These are phyloP conservation scores for Caenorhabditis latens DNA, from an alignment of 1,140 invertebrate genomes.

Conservation along the genomic window DNA sequence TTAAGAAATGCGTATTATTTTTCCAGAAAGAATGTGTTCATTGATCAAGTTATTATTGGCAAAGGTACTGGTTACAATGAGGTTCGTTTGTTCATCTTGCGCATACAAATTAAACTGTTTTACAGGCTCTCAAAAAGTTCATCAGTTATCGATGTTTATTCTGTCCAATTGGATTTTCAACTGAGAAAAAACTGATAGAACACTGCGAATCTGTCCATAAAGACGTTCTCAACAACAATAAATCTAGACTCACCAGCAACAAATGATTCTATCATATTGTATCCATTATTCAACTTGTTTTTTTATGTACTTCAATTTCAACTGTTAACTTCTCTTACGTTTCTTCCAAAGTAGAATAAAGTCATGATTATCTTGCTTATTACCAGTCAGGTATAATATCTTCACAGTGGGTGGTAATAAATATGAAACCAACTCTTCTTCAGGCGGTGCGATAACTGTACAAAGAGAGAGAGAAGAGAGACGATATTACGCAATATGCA, in stretches of 20 bases:
- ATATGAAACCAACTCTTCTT: background rate
- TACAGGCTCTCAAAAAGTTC: background rate
- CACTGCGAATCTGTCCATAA: background rate
- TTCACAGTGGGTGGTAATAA: conserved; percentile 4
- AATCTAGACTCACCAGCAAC: background rate
- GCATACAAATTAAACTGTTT: background rate
- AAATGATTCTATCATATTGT: background rate
- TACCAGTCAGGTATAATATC: background rate
- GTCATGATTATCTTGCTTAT: too few relatives aligned
- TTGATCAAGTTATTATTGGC: background rate
- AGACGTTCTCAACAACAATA: background rate
- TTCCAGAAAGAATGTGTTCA: background rate
- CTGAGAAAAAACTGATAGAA: background rate
- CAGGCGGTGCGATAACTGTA: background rate
- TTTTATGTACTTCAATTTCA: too few relatives aligned
- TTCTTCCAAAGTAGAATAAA: too few relatives aligned
- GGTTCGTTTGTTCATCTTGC: background rate
- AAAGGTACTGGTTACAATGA: background rate
- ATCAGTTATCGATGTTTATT: background rate
- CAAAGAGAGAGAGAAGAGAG: conserved; percentile 4
- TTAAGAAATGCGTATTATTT: too few relatives aligned
- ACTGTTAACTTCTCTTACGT: too few relatives aligned
- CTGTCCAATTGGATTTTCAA: background rate
- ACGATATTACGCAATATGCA: conserved; percentile 1
- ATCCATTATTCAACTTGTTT: too few relatives aligned